phyloP scores from a whole-genome alignment of 2,113 vertebrate genomes.

The Mobula birostris region DNA sequence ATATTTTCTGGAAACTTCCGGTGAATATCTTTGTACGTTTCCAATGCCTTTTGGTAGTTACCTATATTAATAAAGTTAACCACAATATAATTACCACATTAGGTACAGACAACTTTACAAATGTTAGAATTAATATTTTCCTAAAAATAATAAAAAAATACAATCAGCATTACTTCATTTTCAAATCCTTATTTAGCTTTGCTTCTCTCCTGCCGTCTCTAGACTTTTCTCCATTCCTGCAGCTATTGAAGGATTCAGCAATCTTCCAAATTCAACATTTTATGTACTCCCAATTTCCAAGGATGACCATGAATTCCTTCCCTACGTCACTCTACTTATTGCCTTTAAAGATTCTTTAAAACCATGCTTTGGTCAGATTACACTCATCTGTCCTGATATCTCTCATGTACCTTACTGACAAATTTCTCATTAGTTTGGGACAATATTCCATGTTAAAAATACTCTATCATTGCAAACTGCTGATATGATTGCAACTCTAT shows the following conservation, averaged over 20 bases:
- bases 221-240: not conserved
- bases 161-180: not conserved
- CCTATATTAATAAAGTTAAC: slow-evolving; percentile 59
- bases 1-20: slow-evolving; percentile 87
- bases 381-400: too few species aligned
- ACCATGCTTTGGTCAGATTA: too few species aligned
- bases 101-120: not conserved
- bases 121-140: not conserved
- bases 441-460: too few species aligned
- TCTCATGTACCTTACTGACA: too few species aligned
- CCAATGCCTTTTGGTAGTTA: slow-evolving; percentile 90
- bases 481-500: not conserved
- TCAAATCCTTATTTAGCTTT: not conserved
- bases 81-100: not conserved
- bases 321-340: not conserved
- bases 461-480: not conserved
- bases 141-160: not conserved
- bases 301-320: not conserved
- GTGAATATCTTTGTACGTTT: slow-evolving; percentile 89
- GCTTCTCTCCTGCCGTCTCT: not conserved
- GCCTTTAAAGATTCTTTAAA: not conserved
- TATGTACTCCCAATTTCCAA: not conserved
- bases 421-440: too few species aligned
- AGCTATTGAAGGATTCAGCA: not conserved
- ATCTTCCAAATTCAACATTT: not conserved